phyloP scores from a whole-genome alignment of 2,113 vertebrate species.

The Arizona elegans region DNA sequence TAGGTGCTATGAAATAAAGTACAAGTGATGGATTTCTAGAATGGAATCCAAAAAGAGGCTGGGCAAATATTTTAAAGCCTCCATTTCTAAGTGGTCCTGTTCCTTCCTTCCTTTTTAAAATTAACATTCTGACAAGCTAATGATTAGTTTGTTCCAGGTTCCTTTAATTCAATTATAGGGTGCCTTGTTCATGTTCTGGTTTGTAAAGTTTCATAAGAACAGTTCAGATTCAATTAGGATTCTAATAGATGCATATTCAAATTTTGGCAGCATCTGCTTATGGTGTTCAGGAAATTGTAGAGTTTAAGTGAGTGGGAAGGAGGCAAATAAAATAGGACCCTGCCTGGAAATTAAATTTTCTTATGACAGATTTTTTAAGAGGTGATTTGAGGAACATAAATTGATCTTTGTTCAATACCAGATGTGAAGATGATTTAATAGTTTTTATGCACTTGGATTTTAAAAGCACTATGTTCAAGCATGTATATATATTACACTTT shows the following conservation, averaged over 20 bases:
- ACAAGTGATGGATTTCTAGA: neutral
- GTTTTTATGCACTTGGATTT: neutral
- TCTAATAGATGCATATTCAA: constrained; percentile 62
- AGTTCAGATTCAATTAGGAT: constrained; percentile 69
- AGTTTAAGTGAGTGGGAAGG: constrained; percentile 42
- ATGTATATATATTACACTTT: neutral
- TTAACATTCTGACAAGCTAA: constrained; percentile 63
- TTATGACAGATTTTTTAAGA: constrained; percentile 28
- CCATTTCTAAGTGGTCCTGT: constrained; percentile 50
- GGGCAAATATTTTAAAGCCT: constrained; percentile 43
- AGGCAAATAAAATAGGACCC: constrained; percentile 15
- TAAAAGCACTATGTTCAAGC: neutral
- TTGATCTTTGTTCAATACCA: constrained; percentile 39
- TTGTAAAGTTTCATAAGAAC: constrained; percentile 61
- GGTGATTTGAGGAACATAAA: constrained; percentile 14
- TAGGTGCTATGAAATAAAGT: neutral
- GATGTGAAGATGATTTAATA: constrained; percentile 3
- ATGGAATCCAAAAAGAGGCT: neutral
- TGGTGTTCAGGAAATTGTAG: constrained; percentile 43
- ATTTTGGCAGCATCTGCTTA: constrained; percentile 54
- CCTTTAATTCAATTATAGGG: constrained; percentile 69
- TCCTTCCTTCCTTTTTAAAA: constrained; percentile 36
- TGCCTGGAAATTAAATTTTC: constrained; percentile 45
- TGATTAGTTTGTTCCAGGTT: constrained; percentile 62
- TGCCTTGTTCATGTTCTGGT: constrained; percentile 65